Evolutionary conservation across 2,888 invertebrate genomes (phyloP), one percentile per base, ranked within the genome.

Genomic region (Tenthredo scrophulariae): DNA sequence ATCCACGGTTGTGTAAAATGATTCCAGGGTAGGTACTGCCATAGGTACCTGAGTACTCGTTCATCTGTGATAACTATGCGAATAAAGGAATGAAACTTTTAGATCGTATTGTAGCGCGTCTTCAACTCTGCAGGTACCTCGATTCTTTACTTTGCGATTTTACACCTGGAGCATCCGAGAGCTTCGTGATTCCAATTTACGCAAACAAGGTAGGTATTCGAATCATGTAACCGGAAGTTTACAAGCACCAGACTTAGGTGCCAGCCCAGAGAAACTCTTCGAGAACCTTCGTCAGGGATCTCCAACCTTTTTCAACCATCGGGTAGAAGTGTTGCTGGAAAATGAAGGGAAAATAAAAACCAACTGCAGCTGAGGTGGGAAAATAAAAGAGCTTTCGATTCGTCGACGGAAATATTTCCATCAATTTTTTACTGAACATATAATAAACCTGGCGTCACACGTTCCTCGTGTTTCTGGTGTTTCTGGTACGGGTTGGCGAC

Each of bases 191-290:
- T 40, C n/a, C 33, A 50, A 50, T 46, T 77, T 54, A 33, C 77
- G 77, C 50, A 77, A 50, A 77, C 33, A 50, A 54, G 50, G 50
- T 4, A 33, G 18, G 74, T 46, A 74, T 77, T 50, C 54, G 29
- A 77, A 77, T 33, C 77, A 33, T 54, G 77, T 33, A 54, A 50
- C 74, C 15, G 22, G 40, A 43, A 74, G 22, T 74, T 74, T 43
- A 74, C 43, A 74, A 43, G 74, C 26, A 43, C 22, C 67, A 40
- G 22, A 74, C 74, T 74, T 74, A 43, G 13, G 74, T 40, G 29
- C 43, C 22, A 40, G 43, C 74, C 18, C 43, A 43, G 74, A 43
- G 43, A 43, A 54, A n/a, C 70, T 62, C 13, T 26, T n/a, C 22
- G 6, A 74, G 43, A 74, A 7, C 13, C 74, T 67, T 15, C n/a